Conservation (phyloP, 2,113 vertebrate genomes). For the Piprites chloris region DNA sequence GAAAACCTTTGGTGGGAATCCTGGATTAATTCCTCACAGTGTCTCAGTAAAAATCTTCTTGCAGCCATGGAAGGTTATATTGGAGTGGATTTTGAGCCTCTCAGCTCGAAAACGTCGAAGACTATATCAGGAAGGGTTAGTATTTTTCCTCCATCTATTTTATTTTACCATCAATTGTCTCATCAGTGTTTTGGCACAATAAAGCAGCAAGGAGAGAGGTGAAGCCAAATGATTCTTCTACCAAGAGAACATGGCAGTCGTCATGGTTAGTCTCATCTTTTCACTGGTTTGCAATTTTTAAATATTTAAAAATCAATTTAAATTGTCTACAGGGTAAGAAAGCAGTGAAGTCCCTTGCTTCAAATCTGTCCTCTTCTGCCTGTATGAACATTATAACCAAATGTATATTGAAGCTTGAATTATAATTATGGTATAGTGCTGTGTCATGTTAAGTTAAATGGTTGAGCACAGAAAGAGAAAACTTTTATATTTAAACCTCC, state of each 20-base stretch:
- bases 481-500: not conserved
- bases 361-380: not conserved
- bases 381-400: not conserved
- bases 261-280: not conserved
- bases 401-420: not conserved
- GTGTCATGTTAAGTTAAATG: not conserved
- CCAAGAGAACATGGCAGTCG: not conserved
- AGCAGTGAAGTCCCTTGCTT: not conserved
- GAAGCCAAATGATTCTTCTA: not conserved
- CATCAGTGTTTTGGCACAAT: not conserved
- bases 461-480: not conserved
- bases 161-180: not conserved
- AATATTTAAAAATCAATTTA: not conserved
- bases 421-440: not conserved
- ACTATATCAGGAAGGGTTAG: slow-evolving; percentile 96
- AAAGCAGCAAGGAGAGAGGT: not conserved
- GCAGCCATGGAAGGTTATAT: slow-evolving; percentile 98
- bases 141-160: not conserved
- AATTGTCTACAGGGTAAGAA: not conserved
- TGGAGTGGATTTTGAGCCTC: slow-evolving; percentile 96
- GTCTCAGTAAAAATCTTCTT: slow-evolving; percentile 90
- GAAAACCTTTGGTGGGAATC: slow-evolving; percentile 97
- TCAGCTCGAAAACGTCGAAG: slow-evolving; percentile 89
- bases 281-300: not conserved
- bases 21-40: slow-evolving; percentile 88